phyloP scores from a whole-genome alignment of 2,797 vertebrate genomes.

The Tiaroga cobitis region DNA sequence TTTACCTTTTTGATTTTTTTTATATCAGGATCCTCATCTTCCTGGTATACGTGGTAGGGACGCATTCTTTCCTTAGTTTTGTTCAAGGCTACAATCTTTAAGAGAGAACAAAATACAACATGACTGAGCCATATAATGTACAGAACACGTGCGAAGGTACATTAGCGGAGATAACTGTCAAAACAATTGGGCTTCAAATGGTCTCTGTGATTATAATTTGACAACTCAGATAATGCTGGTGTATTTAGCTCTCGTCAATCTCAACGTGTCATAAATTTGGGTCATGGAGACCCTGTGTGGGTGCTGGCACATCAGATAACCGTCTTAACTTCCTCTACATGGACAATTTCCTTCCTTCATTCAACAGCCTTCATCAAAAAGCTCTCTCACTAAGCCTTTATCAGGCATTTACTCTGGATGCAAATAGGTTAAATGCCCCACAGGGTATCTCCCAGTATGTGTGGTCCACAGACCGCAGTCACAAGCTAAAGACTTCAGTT shows the following conservation, averaged over 20 bases:
- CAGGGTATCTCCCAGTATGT: conserved; percentile 25
- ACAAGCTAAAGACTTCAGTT: conserved; percentile 3
- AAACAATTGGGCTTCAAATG: neutral
- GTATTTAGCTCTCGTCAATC: conserved; percentile 6
- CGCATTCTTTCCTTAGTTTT: conserved; percentile 98
- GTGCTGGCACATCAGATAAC: conserved; percentile 62
- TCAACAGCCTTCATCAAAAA: conserved; percentile 59
- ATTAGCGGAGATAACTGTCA: conserved; percentile 4
- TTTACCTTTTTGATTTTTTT: conserved; percentile 99
- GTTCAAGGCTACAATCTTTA: conserved; percentile 93
- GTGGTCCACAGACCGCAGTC: neutral
- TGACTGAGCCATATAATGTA: conserved; percentile 20
- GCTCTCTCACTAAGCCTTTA: conserved; percentile 26
- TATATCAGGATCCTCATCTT: conserved; percentile 96
- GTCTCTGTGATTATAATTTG: conserved; percentile 18
- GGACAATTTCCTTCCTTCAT: conserved; percentile 60
- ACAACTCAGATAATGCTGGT: conserved; percentile 33
- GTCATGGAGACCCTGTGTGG: conserved; percentile 53
- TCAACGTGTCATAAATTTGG: conserved; percentile 33
- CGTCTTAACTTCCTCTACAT: conserved; percentile 66
- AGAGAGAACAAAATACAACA: conserved; percentile 33
- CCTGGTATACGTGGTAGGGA: conserved; percentile 90
- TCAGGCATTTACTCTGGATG: conserved; percentile 50
- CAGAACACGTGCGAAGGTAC: neutral
- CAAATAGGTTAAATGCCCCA: conserved; percentile 58